These are phyloP conservation scores for Drosophila baimaii DNA, from an alignment of 1,140 invertebrate genomes.

Conservation along the genomic window DNA sequence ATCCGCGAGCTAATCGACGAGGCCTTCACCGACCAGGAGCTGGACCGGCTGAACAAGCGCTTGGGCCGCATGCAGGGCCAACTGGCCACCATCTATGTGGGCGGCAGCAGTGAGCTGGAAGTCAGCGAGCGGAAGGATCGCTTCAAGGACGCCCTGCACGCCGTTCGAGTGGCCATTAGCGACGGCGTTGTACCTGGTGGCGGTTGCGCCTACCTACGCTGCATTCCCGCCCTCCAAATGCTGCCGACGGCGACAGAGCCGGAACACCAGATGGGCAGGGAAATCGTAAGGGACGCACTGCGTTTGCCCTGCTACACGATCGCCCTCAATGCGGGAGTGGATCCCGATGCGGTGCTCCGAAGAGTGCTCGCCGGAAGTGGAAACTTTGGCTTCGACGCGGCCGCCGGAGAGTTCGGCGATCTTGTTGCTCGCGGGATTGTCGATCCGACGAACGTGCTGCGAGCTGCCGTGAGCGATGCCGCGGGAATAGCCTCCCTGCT, in stretches of 20 bases:
- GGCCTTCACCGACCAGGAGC: conserved; percentile 90
- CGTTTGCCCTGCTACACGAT: conserved; percentile 92
- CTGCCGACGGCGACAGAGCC: conserved; percentile 7
- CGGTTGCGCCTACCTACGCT: conserved; percentile 73
- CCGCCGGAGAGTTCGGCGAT: conserved; percentile 93
- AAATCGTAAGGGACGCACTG: conserved; percentile 89
- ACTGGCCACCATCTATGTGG: conserved; percentile 86
- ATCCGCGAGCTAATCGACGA: conserved; percentile 89
- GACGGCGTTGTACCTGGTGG: conserved; percentile 84
- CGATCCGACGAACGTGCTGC: conserved; percentile 96
- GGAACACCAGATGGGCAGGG: conserved; percentile 85
- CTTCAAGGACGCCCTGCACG: conserved; percentile 78
- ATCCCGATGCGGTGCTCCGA: conserved; percentile 93
- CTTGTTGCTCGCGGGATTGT: conserved; percentile 96
- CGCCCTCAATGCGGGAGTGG: conserved; percentile 95
- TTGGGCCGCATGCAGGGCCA: conserved; percentile 89
- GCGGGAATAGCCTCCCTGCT: conserved; percentile 91
- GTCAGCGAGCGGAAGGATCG: conserved; percentile 79
- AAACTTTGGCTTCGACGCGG: conserved; percentile 94
- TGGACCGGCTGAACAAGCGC: conserved; percentile 90
- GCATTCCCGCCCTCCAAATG: conserved; percentile 59
- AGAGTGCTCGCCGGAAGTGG: conserved; percentile 88
- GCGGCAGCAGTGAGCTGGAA: conserved; percentile 76
- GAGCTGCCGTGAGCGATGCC: conserved; percentile 95
- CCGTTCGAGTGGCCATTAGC: conserved; percentile 69